Base-by-base conservation (phyloP, 2,797 vertebrate species). In the Alfaro cultratus region DNA sequence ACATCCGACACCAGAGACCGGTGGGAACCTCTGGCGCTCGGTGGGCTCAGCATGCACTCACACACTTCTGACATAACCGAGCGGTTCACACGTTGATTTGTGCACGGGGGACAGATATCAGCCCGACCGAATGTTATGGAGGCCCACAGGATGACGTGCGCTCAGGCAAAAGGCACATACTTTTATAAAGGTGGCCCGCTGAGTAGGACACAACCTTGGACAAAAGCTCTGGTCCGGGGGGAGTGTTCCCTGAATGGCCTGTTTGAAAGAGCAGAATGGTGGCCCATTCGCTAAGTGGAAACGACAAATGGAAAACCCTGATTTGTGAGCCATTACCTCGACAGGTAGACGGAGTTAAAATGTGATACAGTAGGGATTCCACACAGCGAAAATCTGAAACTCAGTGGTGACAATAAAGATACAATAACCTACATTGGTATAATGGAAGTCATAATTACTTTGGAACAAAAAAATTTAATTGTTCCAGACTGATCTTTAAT, bases 131-230 rank as follows among this genome's bases (percentile, higher is more conserved):
- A 89, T 79, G 81, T 92, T 93, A 90, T 75, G 83, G 87, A 92
- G 88, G 88, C 91, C 89, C 89, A 88, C 82, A 91, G 91, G 91
- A 92, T 74, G 80, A 86, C 82, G 86, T 74, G 80, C 87, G 78
- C 79, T 82, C 85, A 87, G 67, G 75, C 86, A 80, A 57, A 45
- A 70, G 41, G 67, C 67, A 83, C 76, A 74, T 72, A 81, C 74
- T 73, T 64, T 79, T 15, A 67, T 45, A 75, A 78, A 90, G 87
- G 89, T 91, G 87, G 86, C 86, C 75, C 64, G 84, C 75, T 7
- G 84, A 89, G 86, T 85, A 90, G 94, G 93, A 92, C 88, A 41
- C 91, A 95, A 95, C 93, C 94, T 95, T 95, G 94, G 64, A 68
- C 93, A 92, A 93, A 93, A 85, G 90, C 89, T 85, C 75, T 31